Evolutionary conservation across 1,140 invertebrate genomes (phyloP), one percentile per base, ranked within the genome.

Genomic region (Vanessa tameamea): DNA sequence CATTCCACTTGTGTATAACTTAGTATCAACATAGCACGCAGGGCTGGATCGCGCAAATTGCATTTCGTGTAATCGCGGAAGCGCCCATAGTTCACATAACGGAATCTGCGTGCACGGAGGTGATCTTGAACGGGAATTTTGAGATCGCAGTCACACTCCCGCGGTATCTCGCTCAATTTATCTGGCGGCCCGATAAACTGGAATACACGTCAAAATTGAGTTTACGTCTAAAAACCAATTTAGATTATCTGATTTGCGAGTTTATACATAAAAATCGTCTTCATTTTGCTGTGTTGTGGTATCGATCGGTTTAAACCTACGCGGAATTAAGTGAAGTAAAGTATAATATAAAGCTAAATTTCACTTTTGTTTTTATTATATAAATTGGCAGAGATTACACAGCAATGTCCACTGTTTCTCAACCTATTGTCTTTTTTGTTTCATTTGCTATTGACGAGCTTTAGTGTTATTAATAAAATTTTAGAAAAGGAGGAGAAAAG

Each of bases 201-300:
- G 82, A 87, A 85, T 91, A 89, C 89, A 89, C 83, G 86, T 89
- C 87, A 88, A 88, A 91, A 91, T 90, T 86, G 89, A 90, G 88
- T 91, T 89, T 88, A 84, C 88, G 85, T 84, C 86, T 91, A 88
- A 87, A 91, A 91, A 88, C 83, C 89, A 90, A 90, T 91, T 91
- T 89, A 84, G 89, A 91, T 91, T 89, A 91, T 90, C 87, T 88
- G 88, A 89, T 91, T 89, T 87, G 82, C 80, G 83, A 87, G 84
- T 86, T 84, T 88, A 85, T 86, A 85, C 85, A 85, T 83, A 89
- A 89, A 91, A 90, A 89, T 87, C 82, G 81, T 82, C 81, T 79
- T 80, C 78, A 61, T 61, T 26, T 61, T 7, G 57, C 72, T 73
- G 69, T 68, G 37, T 75, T 76, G 75, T 75, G 65, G 63, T 70